Evolutionary conservation across 2,888 invertebrate genomes (phyloP), one percentile per base, ranked within the genome.

Genomic region (Lacanobia oleracea): DNA sequence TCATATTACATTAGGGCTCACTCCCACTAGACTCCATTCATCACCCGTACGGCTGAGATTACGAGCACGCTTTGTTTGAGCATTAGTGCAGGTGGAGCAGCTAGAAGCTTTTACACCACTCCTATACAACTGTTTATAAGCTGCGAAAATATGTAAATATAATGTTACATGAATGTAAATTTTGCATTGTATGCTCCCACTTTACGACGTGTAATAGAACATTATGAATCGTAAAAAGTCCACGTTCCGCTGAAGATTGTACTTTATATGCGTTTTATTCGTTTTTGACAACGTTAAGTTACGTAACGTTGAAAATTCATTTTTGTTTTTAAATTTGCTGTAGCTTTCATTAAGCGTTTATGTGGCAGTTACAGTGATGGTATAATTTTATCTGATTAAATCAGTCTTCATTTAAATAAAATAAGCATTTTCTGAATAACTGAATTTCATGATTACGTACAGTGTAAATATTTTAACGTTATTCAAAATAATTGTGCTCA

Each of bases 201-300:
- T 84, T 81, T 84, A 84, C 62, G 78, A 78, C 53, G 60, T 72
- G 50, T 81, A 69, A 78, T 53, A 75, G 66, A 77, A 75, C 72
- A 68, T 71, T 81, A 62, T 77, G 75, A 67, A 69, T 81, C 77
- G 65, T 84, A 81, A 84, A 81, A 77, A 53, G 37, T 65, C 48
- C 56, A 45, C 61, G 18, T 70, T 48, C 18, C 51, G 53, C 27
- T 61, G 27, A 71, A 67, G 61, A 72, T 71, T 63, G 51, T 61
- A 61, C 64, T 64, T 64, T 57, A 65, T 40, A 33, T 63, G 66
- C 48, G 67, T 80, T 79, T 75, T 71, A 75, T 67, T 67, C 27
- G 37, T 65, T 71, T 70, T 62, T 62, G 37, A 71, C 66, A 81
- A 68, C 56, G 43, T 67, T 40, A 57, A 27, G 51, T 79, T 64